These are phyloP conservation scores for Prochilodus magdalenae DNA, from an alignment of 2,113 vertebrate genomes.

Conservation along the genomic window DNA sequence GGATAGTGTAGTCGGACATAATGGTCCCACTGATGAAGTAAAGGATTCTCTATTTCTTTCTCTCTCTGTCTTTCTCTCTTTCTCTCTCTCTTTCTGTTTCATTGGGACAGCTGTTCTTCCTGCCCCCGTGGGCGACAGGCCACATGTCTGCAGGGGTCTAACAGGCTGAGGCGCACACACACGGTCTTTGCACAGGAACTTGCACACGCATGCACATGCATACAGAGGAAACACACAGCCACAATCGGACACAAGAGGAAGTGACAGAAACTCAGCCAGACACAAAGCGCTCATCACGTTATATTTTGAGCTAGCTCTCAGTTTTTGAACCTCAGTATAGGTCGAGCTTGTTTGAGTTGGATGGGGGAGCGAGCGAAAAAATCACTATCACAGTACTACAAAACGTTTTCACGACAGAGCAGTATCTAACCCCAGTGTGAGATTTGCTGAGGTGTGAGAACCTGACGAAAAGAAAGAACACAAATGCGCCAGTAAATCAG, in stretches of 20 bases:
- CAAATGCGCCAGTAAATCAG: too few relatives aligned
- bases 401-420: too few relatives aligned
- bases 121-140: slow-evolving; percentile 62
- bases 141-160: slow-evolving; percentile 59
- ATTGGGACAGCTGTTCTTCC: slow-evolving; percentile 74
- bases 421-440: too few relatives aligned
- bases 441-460: too few relatives aligned
- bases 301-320: neutral
- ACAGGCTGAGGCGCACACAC: slow-evolving; percentile 33
- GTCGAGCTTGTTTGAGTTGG: neutral
- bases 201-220: neutral
- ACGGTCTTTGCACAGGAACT: slow-evolving; percentile 18
- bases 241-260: slow-evolving; percentile 17
- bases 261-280: slow-evolving; percentile 33
- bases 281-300: slow-evolving; percentile 18
- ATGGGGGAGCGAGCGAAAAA: too few relatives aligned
- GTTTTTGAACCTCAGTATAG: neutral
- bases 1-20: slow-evolving; percentile 65
- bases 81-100: slow-evolving; percentile 37
- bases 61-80: slow-evolving; percentile 32
- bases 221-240: slow-evolving; percentile 25
- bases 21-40: slow-evolving; percentile 72
- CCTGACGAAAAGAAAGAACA: too few relatives aligned
- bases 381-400: too few relatives aligned
- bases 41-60: slow-evolving; percentile 59